A percentile compares a stretch with the other conserved stretches of the same genome.
These are phyloP conservation scores for Halichoeres trimaculatus DNA, from an alignment of 2,113 vertebrate species.

Conservation along the genomic window DNA sequence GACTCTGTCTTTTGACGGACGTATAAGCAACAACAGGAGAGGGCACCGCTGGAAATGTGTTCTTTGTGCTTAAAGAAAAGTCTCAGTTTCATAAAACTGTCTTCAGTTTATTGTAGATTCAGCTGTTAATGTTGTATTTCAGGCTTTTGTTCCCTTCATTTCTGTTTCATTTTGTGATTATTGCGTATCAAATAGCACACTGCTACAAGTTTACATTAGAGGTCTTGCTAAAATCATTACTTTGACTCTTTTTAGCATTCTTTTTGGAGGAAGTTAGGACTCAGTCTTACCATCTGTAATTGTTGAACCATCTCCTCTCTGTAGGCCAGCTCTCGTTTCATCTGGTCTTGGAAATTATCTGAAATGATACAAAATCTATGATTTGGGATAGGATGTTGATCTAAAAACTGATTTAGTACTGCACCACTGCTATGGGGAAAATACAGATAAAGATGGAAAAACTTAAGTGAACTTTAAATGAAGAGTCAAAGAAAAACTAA, in stretches of 20 bases:
- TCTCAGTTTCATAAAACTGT: neutral
- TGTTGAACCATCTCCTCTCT: constrained; percentile 99
- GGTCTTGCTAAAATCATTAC: constrained; percentile 28
- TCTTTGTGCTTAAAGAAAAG: neutral
- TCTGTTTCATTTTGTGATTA: neutral
- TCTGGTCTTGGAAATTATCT: constrained; percentile 99
- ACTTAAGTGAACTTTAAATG: neutral
- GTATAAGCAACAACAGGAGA: constrained; percentile 52
- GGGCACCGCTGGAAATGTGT: constrained; percentile 6
- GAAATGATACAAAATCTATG: constrained; percentile 30
- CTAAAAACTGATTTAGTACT: constrained; percentile 13
- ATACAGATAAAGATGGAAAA: neutral
- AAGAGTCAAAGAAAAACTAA: neutral
- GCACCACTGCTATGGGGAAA: neutral
- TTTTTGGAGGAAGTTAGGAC: no score
- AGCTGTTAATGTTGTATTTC: constrained; percentile 1
- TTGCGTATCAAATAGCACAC: constrained; percentile 22
- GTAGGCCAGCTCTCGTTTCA: constrained; percentile 98
- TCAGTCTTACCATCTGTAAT: constrained; percentile 91
- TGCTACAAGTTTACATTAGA: constrained; percentile 46
- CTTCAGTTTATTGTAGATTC: neutral
- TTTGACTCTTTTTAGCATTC: constrained; percentile 5
- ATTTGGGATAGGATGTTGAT: constrained; percentile 28
- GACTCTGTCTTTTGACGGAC: constrained; percentile 51
- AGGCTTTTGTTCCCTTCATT: neutral